phyloP scores from a whole-genome alignment of 2,888 invertebrate genomes.

The Chalcosyrphus nemorum region DNA sequence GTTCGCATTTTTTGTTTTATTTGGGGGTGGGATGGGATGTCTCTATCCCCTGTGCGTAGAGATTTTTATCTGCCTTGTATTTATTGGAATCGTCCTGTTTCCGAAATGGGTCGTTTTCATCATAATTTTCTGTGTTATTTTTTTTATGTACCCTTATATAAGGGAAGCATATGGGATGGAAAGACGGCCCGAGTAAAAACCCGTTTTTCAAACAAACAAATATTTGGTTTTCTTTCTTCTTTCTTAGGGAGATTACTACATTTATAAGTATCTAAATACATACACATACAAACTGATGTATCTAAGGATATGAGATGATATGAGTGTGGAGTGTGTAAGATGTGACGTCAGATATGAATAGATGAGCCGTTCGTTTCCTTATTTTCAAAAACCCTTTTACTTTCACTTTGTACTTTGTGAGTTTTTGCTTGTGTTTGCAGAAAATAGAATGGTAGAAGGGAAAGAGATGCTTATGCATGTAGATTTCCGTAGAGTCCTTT shows the following conservation, averaged over 20 bases:
- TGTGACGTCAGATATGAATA: too few species aligned
- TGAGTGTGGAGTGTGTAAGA: too few species aligned
- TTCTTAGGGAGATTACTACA: constrained; percentile 17
- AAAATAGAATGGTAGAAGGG: too few species aligned
- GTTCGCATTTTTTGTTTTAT: constrained; percentile 31
- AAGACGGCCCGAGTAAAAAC: constrained; percentile 26
- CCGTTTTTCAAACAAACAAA: constrained; percentile 45
- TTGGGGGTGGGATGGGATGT: not conserved
- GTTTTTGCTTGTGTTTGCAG: too few species aligned
- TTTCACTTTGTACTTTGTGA: too few species aligned
- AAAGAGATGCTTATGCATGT: too few species aligned
- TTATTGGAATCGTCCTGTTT: constrained; percentile 8
- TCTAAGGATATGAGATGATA: too few species aligned
- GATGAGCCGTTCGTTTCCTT: too few species aligned
- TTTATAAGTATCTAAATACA: not conserved
- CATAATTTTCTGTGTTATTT: constrained; percentile 48
- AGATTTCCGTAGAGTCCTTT: too few species aligned
- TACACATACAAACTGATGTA: too few species aligned
- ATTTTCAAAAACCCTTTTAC: too few species aligned
- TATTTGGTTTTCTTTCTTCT: constrained; percentile 50
- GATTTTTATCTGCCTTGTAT: constrained; percentile 54
- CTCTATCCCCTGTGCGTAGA: constrained; percentile 8
- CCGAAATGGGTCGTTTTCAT: constrained; percentile 64
- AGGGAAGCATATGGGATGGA: not conserved
- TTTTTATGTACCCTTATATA: constrained; percentile 1